A percentile compares a stretch with the other conserved stretches of the same genome.
Conservation (phyloP, 2,797 vertebrate species). For the Melanotaenia trifasciata region DNA sequence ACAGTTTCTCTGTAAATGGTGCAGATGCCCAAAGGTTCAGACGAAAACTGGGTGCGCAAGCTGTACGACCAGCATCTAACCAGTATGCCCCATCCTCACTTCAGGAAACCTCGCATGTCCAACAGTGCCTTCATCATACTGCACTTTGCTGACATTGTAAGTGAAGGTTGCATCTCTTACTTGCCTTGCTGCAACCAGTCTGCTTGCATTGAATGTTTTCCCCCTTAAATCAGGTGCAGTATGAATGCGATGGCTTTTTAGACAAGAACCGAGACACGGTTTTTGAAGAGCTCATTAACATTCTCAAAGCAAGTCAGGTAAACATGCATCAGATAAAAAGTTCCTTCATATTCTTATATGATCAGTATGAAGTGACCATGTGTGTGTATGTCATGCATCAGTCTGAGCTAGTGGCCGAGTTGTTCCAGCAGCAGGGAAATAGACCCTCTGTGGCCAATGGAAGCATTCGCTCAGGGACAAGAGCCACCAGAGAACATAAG, state of each 20-base stretch:
- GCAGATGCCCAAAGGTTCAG: constrained; percentile 88
- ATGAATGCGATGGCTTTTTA: constrained; percentile 83
- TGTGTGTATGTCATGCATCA: constrained; percentile 48
- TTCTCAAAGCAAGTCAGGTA: constrained; percentile 87
- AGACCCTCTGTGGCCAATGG: constrained; percentile 65
- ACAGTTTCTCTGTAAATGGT: not conserved
- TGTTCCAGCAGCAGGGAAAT: constrained; percentile 81
- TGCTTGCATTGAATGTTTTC: not conserved
- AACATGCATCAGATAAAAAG: not conserved
- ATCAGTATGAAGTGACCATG: not conserved
- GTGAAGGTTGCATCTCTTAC: constrained; percentile 13
- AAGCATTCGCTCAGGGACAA: constrained; percentile 73
- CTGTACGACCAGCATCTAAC: constrained; percentile 83
- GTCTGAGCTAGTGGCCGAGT: constrained; percentile 85
- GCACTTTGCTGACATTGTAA: constrained; percentile 86
- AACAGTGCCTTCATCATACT: constrained; percentile 80
- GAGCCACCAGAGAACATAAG: constrained; percentile 79
- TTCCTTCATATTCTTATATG: not conserved
- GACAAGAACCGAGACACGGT: constrained; percentile 86
- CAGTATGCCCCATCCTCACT: constrained; percentile 74
- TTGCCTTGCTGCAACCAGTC: not conserved
- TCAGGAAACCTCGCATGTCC: constrained; percentile 84
- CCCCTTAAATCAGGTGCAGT: constrained; percentile 79
- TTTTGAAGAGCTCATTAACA: constrained; percentile 86
- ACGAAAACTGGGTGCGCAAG: constrained; percentile 85